Conservation (phyloP, 37 sponge, comb jelly and placozoan species). For the Mnemiopsis leidyi region DNA sequence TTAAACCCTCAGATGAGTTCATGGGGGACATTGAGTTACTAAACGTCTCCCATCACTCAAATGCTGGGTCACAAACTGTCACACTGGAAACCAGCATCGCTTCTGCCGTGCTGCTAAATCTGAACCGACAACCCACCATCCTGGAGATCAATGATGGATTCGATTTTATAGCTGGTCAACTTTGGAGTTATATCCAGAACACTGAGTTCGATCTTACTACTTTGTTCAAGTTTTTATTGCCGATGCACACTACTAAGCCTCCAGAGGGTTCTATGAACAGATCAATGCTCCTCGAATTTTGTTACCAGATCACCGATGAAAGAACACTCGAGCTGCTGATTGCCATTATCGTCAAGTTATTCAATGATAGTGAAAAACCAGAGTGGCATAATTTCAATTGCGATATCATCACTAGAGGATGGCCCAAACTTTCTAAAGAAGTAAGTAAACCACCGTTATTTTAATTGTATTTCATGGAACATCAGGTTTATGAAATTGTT, state of each 20-base stretch:
- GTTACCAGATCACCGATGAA: conserved; percentile 50
- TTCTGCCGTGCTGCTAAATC: conserved; percentile 19
- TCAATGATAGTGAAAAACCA: conserved; percentile 50
- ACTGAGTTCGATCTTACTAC: conserved; percentile 1
- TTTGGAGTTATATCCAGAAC: not conserved
- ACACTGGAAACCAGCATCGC: conserved; percentile 29
- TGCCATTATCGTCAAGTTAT: conserved; percentile 26
- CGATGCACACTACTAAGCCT: conserved; percentile 27
- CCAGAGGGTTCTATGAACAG: conserved; percentile 14
- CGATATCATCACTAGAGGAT: conserved; percentile 33
- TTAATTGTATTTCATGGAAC: too few relatives aligned
- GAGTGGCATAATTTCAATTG: conserved; percentile 25
- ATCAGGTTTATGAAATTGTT: too few relatives aligned
- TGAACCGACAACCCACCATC: not conserved
- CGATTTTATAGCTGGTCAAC: conserved; percentile 30
- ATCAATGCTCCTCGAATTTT: conserved; percentile 59
- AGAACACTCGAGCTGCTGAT: not conserved
- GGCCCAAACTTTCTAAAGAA: conserved; percentile 30
- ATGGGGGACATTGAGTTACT: not conserved
- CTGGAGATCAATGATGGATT: conserved; percentile 43
- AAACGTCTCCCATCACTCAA: conserved; percentile 2
- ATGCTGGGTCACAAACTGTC: conserved; percentile 26
- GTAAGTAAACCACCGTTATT: too few relatives aligned
- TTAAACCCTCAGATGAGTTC: conserved; percentile 34
- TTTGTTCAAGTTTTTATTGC: not conserved